Conservation (phyloP, 2,888 invertebrate species). For the Drosophila diplacantha region DNA sequence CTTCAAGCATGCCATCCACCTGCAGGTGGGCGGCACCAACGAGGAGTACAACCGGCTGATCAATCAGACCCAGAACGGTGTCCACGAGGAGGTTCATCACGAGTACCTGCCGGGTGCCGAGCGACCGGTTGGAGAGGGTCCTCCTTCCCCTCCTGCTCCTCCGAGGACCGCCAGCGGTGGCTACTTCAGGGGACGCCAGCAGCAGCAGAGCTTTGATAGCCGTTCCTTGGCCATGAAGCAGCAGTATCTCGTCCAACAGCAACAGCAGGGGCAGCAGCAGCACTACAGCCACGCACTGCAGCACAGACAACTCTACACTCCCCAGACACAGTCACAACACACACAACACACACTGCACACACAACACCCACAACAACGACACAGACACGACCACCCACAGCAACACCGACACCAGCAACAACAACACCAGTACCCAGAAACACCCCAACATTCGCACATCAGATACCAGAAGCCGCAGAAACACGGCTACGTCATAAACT, state of each 20-base stretch:
- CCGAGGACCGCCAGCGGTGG: not conserved
- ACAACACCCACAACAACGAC: slow-evolving; percentile 5
- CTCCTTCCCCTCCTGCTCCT: not conserved
- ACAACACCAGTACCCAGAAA: slow-evolving; percentile 16
- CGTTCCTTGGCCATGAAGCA: slow-evolving; percentile 43
- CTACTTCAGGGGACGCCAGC: not conserved
- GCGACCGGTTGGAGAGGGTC: slow-evolving; percentile 29
- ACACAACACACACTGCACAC: slow-evolving; percentile 4
- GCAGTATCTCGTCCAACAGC: slow-evolving; percentile 34
- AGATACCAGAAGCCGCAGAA: slow-evolving; percentile 16
- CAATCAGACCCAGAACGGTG: slow-evolving; percentile 54
- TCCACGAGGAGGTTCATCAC: slow-evolving; percentile 61
- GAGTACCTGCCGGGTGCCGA: slow-evolving; percentile 60
- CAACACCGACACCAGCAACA: slow-evolving; percentile 19
- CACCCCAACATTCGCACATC: slow-evolving; percentile 13
- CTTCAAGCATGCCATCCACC: slow-evolving; percentile 72
- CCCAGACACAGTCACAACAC: slow-evolving; percentile 5
- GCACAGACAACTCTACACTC: slow-evolving; percentile 8
- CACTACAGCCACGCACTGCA: slow-evolving; percentile 14
- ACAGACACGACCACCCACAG: slow-evolving; percentile 25
- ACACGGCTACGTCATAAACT: slow-evolving; percentile 42
- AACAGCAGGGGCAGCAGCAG: not conserved
- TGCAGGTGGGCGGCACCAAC: slow-evolving; percentile 62
- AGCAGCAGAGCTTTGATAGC: slow-evolving; percentile 24
- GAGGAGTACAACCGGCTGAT: slow-evolving; percentile 60